Conservation (phyloP, 2,113 vertebrate genomes). For the Cynopterus brachyotis region DNA sequence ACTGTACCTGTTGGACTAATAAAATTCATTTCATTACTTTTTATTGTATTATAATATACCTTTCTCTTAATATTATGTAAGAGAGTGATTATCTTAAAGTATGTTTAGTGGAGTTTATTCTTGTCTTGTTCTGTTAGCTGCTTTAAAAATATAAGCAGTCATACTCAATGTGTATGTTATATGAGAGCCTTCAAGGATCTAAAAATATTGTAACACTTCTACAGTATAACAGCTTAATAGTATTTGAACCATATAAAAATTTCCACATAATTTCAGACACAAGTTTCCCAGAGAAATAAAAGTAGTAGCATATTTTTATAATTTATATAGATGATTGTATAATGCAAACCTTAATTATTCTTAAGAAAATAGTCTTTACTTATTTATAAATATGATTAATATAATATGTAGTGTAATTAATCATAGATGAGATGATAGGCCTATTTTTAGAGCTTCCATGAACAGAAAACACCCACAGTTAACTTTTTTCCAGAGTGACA, state of each 20-base stretch:
- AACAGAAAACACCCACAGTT: not conserved
- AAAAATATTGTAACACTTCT: not conserved
- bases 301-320: constrained; percentile 21
- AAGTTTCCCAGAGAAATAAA: constrained; percentile 6
- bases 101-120: not conserved
- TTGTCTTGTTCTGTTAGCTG: not conserved
- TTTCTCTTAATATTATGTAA: not conserved
- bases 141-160: not conserved
- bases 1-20: not conserved
- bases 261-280: constrained; percentile 36
- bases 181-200: not conserved
- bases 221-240: not conserved
- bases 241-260: not conserved
- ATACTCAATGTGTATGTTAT: not conserved
- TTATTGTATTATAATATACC: not conserved
- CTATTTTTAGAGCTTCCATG: not conserved
- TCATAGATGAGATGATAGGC: not conserved
- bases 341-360: not conserved
- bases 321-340: not conserved
- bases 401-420: not conserved
- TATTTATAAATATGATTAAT: not conserved
- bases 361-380: not conserved
- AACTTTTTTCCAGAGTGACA: not conserved
- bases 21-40: constrained; percentile 4
- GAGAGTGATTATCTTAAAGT: not conserved